Percentiles rank a stretch among this genome's conserved stretches.
Evolutionary conservation across 2,888 invertebrate genomes (phyloP).

Genomic region (Pycnomerus fuliginosus): DNA sequence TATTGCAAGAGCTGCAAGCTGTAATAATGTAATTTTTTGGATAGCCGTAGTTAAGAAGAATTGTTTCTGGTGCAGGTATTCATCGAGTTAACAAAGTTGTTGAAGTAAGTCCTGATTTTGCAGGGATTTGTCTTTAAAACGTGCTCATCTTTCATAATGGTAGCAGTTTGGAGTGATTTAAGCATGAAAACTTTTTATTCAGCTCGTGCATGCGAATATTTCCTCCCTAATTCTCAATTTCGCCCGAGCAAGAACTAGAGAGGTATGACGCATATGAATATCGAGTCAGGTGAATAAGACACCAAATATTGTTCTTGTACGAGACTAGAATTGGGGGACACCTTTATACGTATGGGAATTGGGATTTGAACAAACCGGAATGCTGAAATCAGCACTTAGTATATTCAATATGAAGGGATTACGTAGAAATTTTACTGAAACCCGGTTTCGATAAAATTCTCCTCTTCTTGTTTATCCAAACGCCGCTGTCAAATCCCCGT

Average conservation of each 20-base stretch:
- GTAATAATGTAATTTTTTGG: no score
- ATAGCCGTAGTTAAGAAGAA: no score
- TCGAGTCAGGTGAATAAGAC: constrained; percentile 31
- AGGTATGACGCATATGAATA: constrained; percentile 28
- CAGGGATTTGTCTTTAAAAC: constrained; percentile 21
- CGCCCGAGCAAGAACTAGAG: constrained; percentile 6
- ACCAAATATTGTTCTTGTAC: constrained; percentile 30
- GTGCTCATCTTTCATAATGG: constrained; percentile 20
- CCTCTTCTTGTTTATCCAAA: no score
- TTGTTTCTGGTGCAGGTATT: no score
- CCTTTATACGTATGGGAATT: constrained; percentile 26
- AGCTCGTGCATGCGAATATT: constrained; percentile 21
- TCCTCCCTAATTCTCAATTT: constrained; percentile 24
- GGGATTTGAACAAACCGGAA: constrained; percentile 24
- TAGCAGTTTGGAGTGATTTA: constrained; percentile 22
- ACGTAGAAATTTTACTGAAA: constrained; percentile 27
- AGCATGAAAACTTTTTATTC: constrained; percentile 23
- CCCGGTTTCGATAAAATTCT: no score
- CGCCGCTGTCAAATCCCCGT: no score
- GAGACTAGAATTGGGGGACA: constrained; percentile 27
- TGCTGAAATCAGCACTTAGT: constrained; percentile 30
- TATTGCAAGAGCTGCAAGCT: no score
- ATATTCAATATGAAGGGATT: constrained; percentile 31
- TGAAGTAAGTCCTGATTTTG: constrained; percentile 17
- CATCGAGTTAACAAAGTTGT: constrained; percentile 3